Conservation (phyloP, 2,888 invertebrate species). For the Sesia apiformis region DNA sequence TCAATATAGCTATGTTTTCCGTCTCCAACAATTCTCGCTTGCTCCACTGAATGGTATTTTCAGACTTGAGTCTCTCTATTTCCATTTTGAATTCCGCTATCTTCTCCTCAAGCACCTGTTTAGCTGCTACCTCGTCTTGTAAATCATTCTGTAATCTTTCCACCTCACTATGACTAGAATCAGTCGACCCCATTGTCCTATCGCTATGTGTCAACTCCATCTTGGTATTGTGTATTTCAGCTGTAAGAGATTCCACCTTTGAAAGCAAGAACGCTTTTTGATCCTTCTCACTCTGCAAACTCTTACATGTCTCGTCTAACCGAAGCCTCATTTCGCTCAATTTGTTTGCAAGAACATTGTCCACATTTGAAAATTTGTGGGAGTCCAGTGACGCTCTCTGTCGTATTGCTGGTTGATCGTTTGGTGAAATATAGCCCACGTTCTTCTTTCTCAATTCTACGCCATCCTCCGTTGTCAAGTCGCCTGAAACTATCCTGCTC, state of each 20-base stretch:
- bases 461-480: conserved; percentile 51
- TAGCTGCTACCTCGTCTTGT: conserved; percentile 62
- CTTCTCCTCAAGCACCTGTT: conserved; percentile 62
- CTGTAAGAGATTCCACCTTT: conserved; percentile 52
- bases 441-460: conserved; percentile 56
- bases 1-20: conserved; percentile 88
- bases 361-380: conserved; percentile 61
- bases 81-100: conserved; percentile 67
- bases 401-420: conserved; percentile 33
- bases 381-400: conserved; percentile 63
- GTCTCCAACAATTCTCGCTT: conserved; percentile 92
- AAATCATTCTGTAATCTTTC: conserved; percentile 61
- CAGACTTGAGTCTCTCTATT: conserved; percentile 90
- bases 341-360: conserved; percentile 57
- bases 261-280: conserved; percentile 53
- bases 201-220: conserved; percentile 52
- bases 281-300: conserved; percentile 55
- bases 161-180: conserved; percentile 64
- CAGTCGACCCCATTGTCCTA: conserved; percentile 57
- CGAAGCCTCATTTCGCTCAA: conserved; percentile 48
- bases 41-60: conserved; percentile 96
- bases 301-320: conserved; percentile 54
- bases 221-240: conserved; percentile 54
- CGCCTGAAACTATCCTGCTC: conserved; percentile 52
- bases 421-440: conserved; percentile 41